These are phyloP conservation scores for Myotis planiceps DNA, from an alignment of 2,797 vertebrate species.

Conservation along the genomic window DNA sequence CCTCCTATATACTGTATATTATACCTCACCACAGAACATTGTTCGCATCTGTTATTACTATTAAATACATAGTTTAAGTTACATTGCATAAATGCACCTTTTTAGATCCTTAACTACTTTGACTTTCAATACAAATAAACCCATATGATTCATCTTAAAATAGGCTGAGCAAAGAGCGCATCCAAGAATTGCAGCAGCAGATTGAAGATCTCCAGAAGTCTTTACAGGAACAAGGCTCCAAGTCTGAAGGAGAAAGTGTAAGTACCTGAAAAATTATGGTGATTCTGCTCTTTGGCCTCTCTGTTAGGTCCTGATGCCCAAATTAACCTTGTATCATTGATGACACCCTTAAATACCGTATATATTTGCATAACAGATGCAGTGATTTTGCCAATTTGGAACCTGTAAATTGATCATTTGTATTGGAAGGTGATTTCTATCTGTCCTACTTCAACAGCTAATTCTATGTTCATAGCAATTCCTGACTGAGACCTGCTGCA, in stretches of 20 bases:
- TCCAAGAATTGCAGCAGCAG: constrained; percentile 94
- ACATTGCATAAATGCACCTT: neutral
- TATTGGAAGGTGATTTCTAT: constrained; percentile 37
- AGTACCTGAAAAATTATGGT: constrained; percentile 48
- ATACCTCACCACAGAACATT: neutral
- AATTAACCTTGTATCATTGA: neutral
- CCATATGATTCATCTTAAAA: neutral
- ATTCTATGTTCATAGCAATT: neutral
- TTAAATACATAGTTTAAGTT: neutral
- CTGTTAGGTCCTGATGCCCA: neutral
- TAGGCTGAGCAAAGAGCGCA: constrained; percentile 92
- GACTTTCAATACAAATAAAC: neutral
- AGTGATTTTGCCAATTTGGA: constrained; percentile 52
- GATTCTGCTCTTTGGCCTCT: neutral
- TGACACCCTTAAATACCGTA: constrained; percentile 64
- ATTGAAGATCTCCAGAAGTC: constrained; percentile 96
- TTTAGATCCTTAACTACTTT: neutral
- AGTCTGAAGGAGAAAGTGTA: constrained; percentile 94
- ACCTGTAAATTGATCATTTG: neutral
- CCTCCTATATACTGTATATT: neutral
- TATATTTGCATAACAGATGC: constrained; percentile 76
- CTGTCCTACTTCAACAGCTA: neutral
- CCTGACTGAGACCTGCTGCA: neutral
- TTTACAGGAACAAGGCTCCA: constrained; percentile 94
- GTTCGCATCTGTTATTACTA: neutral